Base-by-base conservation (phyloP, 2,113 vertebrate genomes). In the Chloropsis hardwickii region DNA sequence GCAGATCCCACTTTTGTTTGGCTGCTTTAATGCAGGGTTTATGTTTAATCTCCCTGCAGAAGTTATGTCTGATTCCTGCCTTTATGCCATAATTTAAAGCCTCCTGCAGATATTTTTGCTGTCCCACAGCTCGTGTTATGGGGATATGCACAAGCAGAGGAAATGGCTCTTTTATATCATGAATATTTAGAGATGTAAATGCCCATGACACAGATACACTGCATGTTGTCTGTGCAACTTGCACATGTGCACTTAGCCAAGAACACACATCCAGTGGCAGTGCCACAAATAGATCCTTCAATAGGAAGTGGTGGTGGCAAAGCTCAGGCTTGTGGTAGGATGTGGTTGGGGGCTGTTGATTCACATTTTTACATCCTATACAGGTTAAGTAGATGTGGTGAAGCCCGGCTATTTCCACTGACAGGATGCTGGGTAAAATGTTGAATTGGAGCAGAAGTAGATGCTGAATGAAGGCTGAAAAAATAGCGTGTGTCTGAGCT, bases 291-390 rank as follows among this genome's bases (percentile, higher is more conserved):
- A 85, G 91, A n/a, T 33, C n/a, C 62, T 92, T 48, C 86, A 17
- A 44, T 84, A 92, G 96, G 96, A 97, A 95, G 69, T 39, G 11
- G 92, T 5, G 42, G 56, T 2, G 7, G 86, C 33, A 91, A 72
- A 74, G 69, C 78, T 69, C 60, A 81, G 27, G n/a, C 39, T 79
- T 72, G 90, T 4, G 94, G 94, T 82, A 95, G 96, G 96, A 97
- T 96, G 97, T 95, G 96, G 96, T 81, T 74, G 53, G 39, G 79
- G 27, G 83, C 83, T 91, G 70, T 87, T 72, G 78, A 69, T 95
- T 94, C 92, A 82, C 48, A 8, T 56, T 88, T 93, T 65, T 76
- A 14, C 71, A 16, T 81, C 57, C 31, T 25, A 12, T 56, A 13
- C 83, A 92, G 90, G 85, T 94, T 67, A n/a, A 82, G 44, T n/a